Evolutionary conservation across 1,140 invertebrate genomes (phyloP), one percentile per base, ranked within the genome.

Genomic region (Drosophila lowei): DNA sequence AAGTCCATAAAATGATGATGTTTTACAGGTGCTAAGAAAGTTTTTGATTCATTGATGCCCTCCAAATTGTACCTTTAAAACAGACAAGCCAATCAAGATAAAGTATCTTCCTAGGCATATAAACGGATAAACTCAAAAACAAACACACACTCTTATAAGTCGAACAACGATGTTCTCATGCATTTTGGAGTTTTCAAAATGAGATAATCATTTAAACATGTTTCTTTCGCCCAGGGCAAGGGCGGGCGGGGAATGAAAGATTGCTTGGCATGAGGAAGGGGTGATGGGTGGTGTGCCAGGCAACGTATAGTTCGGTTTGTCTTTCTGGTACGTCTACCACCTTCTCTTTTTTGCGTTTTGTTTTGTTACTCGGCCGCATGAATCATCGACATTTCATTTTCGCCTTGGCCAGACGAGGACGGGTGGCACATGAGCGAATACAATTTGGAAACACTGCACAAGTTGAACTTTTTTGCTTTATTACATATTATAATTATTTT

Each of bases 181-280:
- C 13, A 13, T 48, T 48, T 48, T 11, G 46, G 15, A n/a, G 23
- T 57, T 64, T 65, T 65, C 25, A 34, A 56, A 73, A 73, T 65
- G 41, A 73, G 70, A 73, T 73, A 73, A 73, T 73, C 8, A 13
- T 41, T 48, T 42, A 64, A 73, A 65, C 71, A 73, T 72, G 68
- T 73, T 73, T 63, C 56, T 55, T 18, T 8, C n/a, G 4, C 3
- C 0, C 3, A 3, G 38, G 15, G 13, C 18, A 42, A 18, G 53
- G 34, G 53, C 34, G 11, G 11, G 9, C 43, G 43, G n/a, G 15
- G 25, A 8, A 28, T 43, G 44, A 56, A 34, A 56, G 44, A 13
- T 55, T 30, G 48, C 34, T 50, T 42, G 57, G 7, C 2, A n/a
- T 8, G 15, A 42, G 11, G 11, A 47, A 57, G 18, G 64, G 43